phyloP scores from a whole-genome alignment of 1,140 invertebrate species.

The Rhizoglyphus robini region DNA sequence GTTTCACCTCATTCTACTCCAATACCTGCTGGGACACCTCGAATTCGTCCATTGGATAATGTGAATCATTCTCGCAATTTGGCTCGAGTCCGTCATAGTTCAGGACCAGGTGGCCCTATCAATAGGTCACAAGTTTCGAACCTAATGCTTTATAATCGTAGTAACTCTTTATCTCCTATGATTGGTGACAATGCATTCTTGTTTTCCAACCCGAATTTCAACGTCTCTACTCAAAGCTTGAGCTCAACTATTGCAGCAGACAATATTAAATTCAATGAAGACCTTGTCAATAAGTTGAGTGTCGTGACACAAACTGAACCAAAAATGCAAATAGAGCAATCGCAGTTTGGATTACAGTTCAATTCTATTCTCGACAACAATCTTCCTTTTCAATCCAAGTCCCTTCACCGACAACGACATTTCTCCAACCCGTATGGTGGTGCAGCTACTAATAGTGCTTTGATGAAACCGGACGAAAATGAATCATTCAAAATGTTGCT shows the following conservation, averaged over 20 bases:
- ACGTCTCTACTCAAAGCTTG: too few species aligned
- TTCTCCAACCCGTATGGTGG: conserved; percentile 21
- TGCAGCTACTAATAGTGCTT: not conserved
- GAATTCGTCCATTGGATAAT: not conserved
- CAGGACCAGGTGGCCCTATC: conserved; percentile 25
- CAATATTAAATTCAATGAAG: not conserved
- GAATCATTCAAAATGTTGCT: conserved; percentile 18
- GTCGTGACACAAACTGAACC: not conserved
- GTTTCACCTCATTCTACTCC: conserved; percentile 35
- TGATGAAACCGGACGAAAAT: not conserved
- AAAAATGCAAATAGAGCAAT: not conserved
- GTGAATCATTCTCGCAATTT: not conserved
- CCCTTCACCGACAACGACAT: conserved; percentile 18
- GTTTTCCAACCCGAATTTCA: too few species aligned
- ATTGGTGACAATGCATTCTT: conserved; percentile 18
- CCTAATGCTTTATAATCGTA: conserved; percentile 21
- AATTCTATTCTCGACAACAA: not conserved
- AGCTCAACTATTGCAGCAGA: too few species aligned
- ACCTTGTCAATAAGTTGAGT: not conserved
- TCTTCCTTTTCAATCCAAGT: not conserved
- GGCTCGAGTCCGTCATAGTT: conserved; percentile 25
- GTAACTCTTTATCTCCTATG: conserved; percentile 28
- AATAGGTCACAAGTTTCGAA: not conserved
- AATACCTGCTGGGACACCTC: conserved; percentile 28
- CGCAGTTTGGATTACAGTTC: not conserved